Conservation (phyloP, 2,797 vertebrate genomes). For the Gymnothorax reevesii region DNA sequence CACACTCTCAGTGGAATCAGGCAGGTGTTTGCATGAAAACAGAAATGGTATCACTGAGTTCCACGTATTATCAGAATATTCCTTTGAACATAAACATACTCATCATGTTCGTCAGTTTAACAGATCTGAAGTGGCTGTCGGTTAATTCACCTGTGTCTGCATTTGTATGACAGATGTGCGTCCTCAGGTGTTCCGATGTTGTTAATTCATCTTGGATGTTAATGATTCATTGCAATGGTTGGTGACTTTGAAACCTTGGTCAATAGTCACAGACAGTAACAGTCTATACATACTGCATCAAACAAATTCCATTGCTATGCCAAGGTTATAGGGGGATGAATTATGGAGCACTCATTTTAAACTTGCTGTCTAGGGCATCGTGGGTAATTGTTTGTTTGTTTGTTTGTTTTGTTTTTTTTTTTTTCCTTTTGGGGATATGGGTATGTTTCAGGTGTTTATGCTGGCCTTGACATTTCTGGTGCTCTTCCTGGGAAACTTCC, state of each 20-base stretch:
- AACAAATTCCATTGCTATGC: neutral
- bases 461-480: conserved; percentile 90
- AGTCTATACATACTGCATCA: neutral
- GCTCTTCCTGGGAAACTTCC: conserved; percentile 95
- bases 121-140: neutral
- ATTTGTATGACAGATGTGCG: conserved; percentile 2
- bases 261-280: neutral
- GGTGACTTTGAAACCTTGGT: neutral
- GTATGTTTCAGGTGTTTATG: conserved; percentile 83
- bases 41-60: too few species aligned
- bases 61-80: too few species aligned
- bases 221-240: conserved; percentile 16
- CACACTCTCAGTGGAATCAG: too few species aligned
- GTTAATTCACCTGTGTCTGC: neutral
- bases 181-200: neutral
- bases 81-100: too few species aligned
- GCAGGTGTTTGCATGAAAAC: too few species aligned
- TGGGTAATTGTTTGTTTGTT: neutral
- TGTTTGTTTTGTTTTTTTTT: neutral
- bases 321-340: neutral
- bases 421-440: neutral
- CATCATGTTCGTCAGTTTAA: neutral
- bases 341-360: neutral
- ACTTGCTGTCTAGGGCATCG: neutral
- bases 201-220: conserved; percentile 2